Evolutionary conservation across 1,140 invertebrate species (phyloP), one percentile per base, ranked within the genome.

Genomic region (Drosophila rhopaloa): DNA sequence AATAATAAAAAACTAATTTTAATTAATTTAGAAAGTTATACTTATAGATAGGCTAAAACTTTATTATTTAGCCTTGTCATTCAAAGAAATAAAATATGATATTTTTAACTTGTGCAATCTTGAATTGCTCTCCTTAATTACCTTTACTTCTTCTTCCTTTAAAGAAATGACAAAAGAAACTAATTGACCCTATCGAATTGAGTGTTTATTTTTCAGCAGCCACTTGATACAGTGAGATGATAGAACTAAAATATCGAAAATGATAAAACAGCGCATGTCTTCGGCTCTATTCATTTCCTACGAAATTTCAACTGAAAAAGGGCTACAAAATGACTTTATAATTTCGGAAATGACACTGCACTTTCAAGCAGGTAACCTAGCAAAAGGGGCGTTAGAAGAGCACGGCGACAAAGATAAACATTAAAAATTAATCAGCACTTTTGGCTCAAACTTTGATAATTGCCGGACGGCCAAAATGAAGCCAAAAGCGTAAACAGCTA

Each of bases 341-440:
- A 88, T 86, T 86, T 79, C 16, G 58, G 46, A 79, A 86, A 86
- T 86, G 83, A 82, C 51, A 61, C 29, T 8, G 53, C 83, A 72
- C 35, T 74, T 79, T 74, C 38, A 29, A 32, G 50, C 44, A 59
- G 47, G 48, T 68, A 65, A 16, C 11, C 14, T 37, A 38, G 16
- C 8, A 19, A 14, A n/a, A 55, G 9, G 38, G 46, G 46, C 59
- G 13, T 27, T 16, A 11, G 11, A 27, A 32, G 27, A 37, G 54
- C 55, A 43, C 41, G 50, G 32, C 57, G 58, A 76, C 72, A 76
- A 76, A 86, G 79, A 86, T 88, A 86, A 86, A 83, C 72, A 89
- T 89, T 89, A 89, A 89, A 89, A 89, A 89, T 89, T 89, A 89
- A 89, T 89, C 84, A 89, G 84, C 84, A 89, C 80, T 89, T 88